Percentiles rank a stretch among this genome's conserved stretches.
phyloP scores from a whole-genome alignment of 2,113 vertebrate species.

The Macquaria australasica region DNA sequence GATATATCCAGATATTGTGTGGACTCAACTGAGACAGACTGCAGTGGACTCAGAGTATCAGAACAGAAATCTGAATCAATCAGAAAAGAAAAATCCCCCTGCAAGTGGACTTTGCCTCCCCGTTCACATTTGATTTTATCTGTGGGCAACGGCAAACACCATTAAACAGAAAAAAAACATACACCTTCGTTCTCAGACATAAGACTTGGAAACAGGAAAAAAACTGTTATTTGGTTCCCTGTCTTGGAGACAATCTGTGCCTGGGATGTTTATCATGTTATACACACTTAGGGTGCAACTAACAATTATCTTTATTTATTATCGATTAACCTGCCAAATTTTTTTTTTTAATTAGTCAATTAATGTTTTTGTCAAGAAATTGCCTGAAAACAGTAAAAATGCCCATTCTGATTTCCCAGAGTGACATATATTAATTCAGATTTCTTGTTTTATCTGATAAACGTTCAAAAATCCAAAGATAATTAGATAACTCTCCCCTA shows the following conservation, averaged over 20 bases:
- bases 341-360: background rate
- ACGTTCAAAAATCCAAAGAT: background rate
- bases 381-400: background rate
- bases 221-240: background rate
- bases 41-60: constrained; percentile 25
- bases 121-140: constrained; percentile 56
- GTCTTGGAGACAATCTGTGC: background rate
- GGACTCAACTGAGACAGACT: constrained; percentile 18
- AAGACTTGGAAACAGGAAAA: background rate
- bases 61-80: constrained; percentile 37
- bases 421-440: background rate
- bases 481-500: background rate
- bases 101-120: constrained; percentile 21
- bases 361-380: background rate
- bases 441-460: background rate
- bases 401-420: background rate
- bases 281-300: background rate
- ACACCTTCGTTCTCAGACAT: constrained; percentile 5
- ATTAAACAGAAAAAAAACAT: constrained; percentile 27
- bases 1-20: constrained; percentile 26
- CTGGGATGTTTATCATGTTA: background rate
- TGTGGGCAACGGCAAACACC: background rate
- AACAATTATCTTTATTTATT: background rate
- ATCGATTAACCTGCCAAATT: background rate
- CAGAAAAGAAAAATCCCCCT: constrained; percentile 20